Conservation (phyloP, 2,888 invertebrate genomes). For the Tridacna crocea region DNA sequence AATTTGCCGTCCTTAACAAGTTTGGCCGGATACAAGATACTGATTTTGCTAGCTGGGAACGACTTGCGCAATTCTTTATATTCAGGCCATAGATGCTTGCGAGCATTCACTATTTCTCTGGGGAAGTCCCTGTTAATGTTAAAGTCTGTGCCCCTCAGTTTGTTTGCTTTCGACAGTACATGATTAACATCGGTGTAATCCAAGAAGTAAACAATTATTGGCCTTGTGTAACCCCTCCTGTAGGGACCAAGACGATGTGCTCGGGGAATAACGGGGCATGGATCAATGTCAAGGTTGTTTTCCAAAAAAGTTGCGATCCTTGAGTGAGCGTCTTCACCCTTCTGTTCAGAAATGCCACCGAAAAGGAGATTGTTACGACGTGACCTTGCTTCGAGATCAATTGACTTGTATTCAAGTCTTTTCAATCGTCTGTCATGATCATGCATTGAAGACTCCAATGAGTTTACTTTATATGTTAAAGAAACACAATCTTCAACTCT, state of each 20-base stretch:
- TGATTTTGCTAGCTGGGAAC: background rate
- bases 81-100: background rate
- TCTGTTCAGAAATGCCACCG: background rate
- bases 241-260: conserved; percentile 32
- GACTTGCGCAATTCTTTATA: background rate
- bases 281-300: conserved; percentile 25
- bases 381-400: background rate
- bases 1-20: conserved; percentile 2
- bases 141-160: background rate
- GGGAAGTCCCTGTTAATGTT: conserved; percentile 8
- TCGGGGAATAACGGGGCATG: conserved; percentile 27
- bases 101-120: conserved; percentile 10
- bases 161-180: background rate
- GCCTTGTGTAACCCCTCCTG: background rate
- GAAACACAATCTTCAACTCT: too few species aligned
- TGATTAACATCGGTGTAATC: conserved; percentile 8
- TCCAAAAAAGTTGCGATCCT: conserved; percentile 20
- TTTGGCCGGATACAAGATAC: conserved; percentile 13
- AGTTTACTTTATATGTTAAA: too few species aligned
- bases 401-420: background rate
- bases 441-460: too few species aligned
- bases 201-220: conserved; percentile 9
- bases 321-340: background rate
- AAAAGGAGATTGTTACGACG: conserved; percentile 11
- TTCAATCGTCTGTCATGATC: too few species aligned